These are phyloP conservation scores for Dinomys branickii DNA, from an alignment of 2,113 vertebrate genomes.

Conservation along the genomic window DNA sequence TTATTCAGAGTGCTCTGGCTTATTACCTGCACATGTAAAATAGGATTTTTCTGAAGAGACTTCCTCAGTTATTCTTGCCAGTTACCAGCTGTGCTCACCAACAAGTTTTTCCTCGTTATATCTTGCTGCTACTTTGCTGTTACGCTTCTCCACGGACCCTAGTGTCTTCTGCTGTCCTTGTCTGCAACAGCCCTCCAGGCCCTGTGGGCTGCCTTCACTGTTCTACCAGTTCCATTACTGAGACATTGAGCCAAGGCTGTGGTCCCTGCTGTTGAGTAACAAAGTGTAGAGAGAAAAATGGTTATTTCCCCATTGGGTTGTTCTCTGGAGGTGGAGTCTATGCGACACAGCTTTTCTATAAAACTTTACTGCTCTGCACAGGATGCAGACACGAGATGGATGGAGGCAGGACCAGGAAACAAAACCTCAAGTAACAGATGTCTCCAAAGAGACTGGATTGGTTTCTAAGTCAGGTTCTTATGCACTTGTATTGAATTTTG, in stretches of 20 bases:
- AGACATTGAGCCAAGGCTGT: neutral
- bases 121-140: neutral
- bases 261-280: neutral
- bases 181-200: neutral
- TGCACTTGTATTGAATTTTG: neutral
- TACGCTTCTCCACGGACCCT: neutral
- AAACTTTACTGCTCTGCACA: neutral
- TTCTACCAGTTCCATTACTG: neutral
- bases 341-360: neutral
- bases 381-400: neutral
- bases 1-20: constrained; percentile 55
- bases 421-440: neutral
- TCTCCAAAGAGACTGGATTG: neutral
- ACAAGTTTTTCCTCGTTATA: neutral
- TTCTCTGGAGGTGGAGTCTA: neutral
- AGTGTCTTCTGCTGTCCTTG: neutral
- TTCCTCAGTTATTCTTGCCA: neutral
- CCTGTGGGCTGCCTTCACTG: neutral
- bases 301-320: neutral
- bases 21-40: neutral
- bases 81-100: neutral
- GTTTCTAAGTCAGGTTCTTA: neutral
- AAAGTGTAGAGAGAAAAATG: neutral
- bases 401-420: neutral
- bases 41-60: neutral